These are phyloP conservation scores for Manis pentadactyla DNA, from an alignment of 2,797 vertebrate species.

Conservation along the genomic window DNA sequence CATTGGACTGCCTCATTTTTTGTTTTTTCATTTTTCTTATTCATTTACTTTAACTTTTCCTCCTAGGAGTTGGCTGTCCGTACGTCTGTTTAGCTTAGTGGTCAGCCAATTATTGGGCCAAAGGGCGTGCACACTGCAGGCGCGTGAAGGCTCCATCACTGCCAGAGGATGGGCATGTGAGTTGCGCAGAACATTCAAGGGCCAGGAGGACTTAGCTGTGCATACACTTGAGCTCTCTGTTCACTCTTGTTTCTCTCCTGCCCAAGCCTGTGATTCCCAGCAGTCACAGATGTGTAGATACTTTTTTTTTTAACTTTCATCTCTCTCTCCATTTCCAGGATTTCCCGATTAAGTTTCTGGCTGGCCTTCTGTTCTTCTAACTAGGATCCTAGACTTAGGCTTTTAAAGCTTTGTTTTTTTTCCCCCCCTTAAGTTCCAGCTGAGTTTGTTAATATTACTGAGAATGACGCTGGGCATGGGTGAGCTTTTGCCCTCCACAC, in stretches of 20 bases:
- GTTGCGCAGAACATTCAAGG: background rate
- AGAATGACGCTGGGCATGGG: too few relatives aligned
- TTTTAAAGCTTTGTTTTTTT: background rate
- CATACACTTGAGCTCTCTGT: background rate
- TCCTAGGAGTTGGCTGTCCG: background rate
- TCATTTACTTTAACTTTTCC: background rate
- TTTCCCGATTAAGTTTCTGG: background rate
- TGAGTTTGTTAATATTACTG: background rate
- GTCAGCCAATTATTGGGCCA: background rate
- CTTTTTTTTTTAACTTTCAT: background rate
- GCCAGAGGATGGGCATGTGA: too few relatives aligned
- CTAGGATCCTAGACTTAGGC: background rate
- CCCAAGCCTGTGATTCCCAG: background rate
- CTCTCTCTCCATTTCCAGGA: background rate
- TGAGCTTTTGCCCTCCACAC: background rate
- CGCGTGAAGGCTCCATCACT: background rate
- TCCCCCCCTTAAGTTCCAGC: background rate
- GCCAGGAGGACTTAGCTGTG: background rate
- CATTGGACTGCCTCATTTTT: background rate
- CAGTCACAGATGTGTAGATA: background rate
- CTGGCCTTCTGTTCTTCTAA: background rate
- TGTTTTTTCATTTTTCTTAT: background rate
- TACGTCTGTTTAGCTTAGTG: background rate
- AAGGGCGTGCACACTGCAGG: background rate
- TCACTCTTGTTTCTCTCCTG: background rate